These are phyloP conservation scores for Corynorhinus townsendii DNA, from an alignment of 2,113 vertebrate genomes.

Conservation along the genomic window DNA sequence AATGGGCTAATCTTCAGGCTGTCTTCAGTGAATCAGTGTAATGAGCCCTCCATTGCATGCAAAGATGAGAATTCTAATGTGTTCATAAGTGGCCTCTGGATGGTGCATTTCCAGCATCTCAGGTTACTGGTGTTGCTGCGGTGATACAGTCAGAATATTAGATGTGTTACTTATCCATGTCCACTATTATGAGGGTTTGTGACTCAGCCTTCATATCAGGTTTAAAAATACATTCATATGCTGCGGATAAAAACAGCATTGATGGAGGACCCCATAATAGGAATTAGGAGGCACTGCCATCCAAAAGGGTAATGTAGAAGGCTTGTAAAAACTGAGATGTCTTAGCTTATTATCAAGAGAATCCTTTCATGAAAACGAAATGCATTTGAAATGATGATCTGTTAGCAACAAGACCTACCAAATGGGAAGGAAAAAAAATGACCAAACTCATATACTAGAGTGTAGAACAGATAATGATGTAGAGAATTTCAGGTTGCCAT, in stretches of 20 bases:
- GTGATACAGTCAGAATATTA: neutral
- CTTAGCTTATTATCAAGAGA: constrained; percentile 10
- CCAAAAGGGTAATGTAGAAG: neutral
- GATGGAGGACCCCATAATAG: neutral
- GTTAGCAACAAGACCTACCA: constrained; percentile 27
- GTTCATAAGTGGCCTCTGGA: neutral
- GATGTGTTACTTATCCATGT: neutral
- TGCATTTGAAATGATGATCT: constrained; percentile 36
- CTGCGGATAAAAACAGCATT: neutral
- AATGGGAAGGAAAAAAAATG: constrained; percentile 44
- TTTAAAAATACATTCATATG: neutral
- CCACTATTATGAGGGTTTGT: neutral
- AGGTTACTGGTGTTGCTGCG: neutral
- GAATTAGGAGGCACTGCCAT: neutral
- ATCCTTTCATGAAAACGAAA: constrained; percentile 6
- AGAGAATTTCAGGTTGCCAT: constrained; percentile 67
- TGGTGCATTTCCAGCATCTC: neutral
- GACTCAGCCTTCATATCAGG: neutral
- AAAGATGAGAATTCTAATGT: neutral
- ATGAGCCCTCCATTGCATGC: neutral
- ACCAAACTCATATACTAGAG: constrained; percentile 34
- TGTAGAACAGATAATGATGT: constrained; percentile 51
- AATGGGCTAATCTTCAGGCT: constrained; percentile 4
- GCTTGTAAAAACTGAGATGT: neutral
- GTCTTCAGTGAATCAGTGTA: neutral